These are phyloP conservation scores for Carterocephalus palaemon DNA, from an alignment of 2,888 invertebrate genomes.

Conservation along the genomic window DNA sequence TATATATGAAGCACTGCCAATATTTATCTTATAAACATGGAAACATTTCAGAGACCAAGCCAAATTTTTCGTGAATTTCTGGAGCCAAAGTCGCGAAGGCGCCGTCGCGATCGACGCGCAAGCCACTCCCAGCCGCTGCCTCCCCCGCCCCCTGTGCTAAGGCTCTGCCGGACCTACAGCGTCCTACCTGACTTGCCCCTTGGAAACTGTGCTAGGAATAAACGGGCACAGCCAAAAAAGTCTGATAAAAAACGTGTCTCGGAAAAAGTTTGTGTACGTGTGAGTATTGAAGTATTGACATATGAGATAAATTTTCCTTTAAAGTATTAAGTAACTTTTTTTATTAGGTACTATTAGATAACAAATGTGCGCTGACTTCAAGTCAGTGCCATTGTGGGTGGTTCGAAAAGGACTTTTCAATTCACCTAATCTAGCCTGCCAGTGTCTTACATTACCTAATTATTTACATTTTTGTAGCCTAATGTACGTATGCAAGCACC, in stretches of 20 bases:
- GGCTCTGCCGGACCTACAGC: not conserved
- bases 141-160: not conserved
- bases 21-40: not conserved
- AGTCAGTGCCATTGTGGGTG: too few species aligned
- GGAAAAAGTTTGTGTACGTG: slow-evolving; percentile 1
- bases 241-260: slow-evolving; percentile 7
- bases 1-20: too few species aligned
- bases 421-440: too few species aligned
- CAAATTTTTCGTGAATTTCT: slow-evolving; percentile 12
- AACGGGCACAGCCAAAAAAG: slow-evolving; percentile 4
- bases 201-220: not conserved
- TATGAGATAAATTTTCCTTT: too few species aligned
- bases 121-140: not conserved
- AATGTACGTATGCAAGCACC: too few species aligned
- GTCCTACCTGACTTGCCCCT: not conserved
- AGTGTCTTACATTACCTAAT: too few species aligned
- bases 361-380: too few species aligned
- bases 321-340: too few species aligned
- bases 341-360: too few species aligned
- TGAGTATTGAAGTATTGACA: not conserved
- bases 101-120: not conserved
- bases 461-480: too few species aligned
- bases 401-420: too few species aligned
- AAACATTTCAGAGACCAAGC: slow-evolving; percentile 22
- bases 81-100: slow-evolving; percentile 3